These are phyloP conservation scores for Peromyscus eremicus DNA, from an alignment of 2,797 vertebrate genomes.

Conservation along the genomic window DNA sequence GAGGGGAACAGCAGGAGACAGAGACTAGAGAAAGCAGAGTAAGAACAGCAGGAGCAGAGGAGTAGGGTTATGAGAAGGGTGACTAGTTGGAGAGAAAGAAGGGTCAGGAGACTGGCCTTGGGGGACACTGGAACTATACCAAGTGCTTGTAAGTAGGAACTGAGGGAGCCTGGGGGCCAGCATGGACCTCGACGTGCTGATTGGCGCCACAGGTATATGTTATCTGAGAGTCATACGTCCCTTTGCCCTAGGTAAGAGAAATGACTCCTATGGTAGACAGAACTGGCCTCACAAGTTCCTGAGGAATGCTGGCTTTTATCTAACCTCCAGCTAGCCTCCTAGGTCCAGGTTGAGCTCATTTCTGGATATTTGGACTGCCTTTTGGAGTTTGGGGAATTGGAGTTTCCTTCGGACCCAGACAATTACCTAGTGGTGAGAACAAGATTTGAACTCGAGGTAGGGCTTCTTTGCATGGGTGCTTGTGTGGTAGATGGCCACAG, in stretches of 20 bases:
- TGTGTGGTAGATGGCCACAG: not conserved
- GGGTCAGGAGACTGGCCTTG: not conserved
- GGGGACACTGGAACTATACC: not conserved
- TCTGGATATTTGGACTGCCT: not conserved
- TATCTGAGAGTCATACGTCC: not conserved
- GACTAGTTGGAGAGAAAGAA: not conserved
- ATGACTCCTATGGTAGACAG: not conserved
- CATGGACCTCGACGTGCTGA: not conserved
- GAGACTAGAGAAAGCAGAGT: not conserved
- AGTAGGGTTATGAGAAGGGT: not conserved
- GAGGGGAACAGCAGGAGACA: not conserved
- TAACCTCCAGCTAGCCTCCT: not conserved
- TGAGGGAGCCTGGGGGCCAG: not conserved
- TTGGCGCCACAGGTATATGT: too few species aligned
- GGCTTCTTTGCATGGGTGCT: not conserved
- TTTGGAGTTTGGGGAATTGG: not conserved
- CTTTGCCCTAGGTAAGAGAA: constrained; percentile 1
- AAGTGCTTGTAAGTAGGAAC: not conserved
- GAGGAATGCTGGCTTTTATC: not conserved
- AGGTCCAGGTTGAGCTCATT: not conserved
- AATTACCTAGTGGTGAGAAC: not conserved
- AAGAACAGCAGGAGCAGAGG: not conserved
- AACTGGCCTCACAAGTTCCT: not conserved
- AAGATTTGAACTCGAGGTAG: not conserved
- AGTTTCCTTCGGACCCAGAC: not conserved